Conservation (phyloP, 2,797 vertebrate genomes). For the Clarias platycephalus region DNA sequence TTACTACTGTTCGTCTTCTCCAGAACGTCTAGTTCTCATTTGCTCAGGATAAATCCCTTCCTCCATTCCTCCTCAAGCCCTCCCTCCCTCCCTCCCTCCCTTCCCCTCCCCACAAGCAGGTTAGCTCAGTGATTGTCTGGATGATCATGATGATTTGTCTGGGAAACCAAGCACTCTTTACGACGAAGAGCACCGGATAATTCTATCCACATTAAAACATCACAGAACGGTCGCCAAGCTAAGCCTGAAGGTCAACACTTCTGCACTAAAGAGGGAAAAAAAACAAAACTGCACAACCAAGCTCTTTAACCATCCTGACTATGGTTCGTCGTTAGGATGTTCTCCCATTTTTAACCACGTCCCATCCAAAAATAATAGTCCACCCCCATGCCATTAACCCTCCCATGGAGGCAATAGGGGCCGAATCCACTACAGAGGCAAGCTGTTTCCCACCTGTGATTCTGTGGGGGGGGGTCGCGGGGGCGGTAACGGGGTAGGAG, state of each 20-base stretch:
- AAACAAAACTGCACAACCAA: background rate
- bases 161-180: constrained; percentile 38
- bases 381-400: constrained; percentile 48
- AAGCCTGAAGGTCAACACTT: constrained; percentile 29
- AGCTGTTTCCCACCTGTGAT: constrained; percentile 62
- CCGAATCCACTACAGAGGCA: constrained; percentile 39
- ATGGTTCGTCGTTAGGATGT: constrained; percentile 45
- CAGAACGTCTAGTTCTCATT: background rate
- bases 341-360: constrained; percentile 40
- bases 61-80: background rate
- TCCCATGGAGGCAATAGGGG: constrained; percentile 49
- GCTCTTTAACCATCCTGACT: constrained; percentile 28
- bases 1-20: background rate
- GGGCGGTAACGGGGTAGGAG: background rate
- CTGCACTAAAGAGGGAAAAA: background rate
- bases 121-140: constrained; percentile 52
- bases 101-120: constrained; percentile 42
- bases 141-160: constrained; percentile 54
- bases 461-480: constrained; percentile 3
- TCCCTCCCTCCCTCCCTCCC: background rate
- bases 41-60: background rate
- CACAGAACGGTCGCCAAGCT: background rate
- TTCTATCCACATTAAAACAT: constrained; percentile 26
- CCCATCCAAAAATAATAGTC: constrained; percentile 56
- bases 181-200: constrained; percentile 21